These are phyloP conservation scores for Pipistrellus pygmaeus DNA, from an alignment of 2,797 vertebrate species.

Conservation along the genomic window DNA sequence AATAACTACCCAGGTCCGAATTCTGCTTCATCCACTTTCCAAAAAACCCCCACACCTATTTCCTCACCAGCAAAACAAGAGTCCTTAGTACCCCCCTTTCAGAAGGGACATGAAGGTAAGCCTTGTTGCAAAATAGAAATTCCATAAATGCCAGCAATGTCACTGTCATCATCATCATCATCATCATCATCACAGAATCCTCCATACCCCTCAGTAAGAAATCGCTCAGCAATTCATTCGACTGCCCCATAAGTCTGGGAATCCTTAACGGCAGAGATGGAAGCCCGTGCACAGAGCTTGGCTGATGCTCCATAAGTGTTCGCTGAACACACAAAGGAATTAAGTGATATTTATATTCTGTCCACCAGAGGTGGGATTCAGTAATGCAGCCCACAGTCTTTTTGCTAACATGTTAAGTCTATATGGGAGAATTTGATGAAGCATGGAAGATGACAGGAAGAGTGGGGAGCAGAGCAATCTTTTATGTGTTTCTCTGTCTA, in stretches of 20 bases:
- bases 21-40: neutral
- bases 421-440: neutral
- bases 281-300: neutral
- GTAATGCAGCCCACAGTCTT: neutral
- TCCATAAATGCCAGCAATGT: neutral
- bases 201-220: neutral
- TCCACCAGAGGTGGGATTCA: conserved; percentile 40
- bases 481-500: neutral
- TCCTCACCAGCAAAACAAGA: neutral
- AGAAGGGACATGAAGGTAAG: neutral
- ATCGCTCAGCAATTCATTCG: neutral
- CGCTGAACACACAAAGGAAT: neutral
- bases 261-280: neutral
- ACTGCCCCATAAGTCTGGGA: neutral
- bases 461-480: neutral
- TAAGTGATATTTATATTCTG: conserved; percentile 54
- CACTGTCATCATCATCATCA: accelerated
- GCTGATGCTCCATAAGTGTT: neutral
- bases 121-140: neutral
- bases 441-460: neutral
- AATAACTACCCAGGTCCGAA: neutral
- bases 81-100: neutral
- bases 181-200: too few species aligned
- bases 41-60: neutral
- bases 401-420: conserved; percentile 60